Percentiles rank a stretch among this genome's conserved stretches.
Evolutionary conservation across 2,888 invertebrate species (phyloP).

Genomic region (Strigamia transsilvanica): DNA sequence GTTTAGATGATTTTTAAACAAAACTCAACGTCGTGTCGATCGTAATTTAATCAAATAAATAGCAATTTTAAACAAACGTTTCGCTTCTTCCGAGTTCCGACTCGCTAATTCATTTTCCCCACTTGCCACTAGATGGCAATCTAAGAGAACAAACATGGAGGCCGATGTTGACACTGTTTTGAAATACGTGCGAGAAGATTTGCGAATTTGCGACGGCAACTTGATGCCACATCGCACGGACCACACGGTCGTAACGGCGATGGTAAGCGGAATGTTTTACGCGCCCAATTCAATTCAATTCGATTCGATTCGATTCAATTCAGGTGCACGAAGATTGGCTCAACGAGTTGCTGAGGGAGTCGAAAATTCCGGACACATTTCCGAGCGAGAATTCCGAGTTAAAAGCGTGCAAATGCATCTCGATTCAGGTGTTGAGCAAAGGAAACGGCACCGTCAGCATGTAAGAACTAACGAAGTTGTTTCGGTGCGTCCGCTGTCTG

Average conservation of each 20-base stretch:
- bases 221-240: neutral
- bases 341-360: neutral
- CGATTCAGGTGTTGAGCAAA: slow-evolving; percentile 1
- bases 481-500: too few relatives aligned
- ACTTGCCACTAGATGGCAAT: too few relatives aligned
- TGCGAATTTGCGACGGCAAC: neutral
- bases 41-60: neutral
- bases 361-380: slow-evolving; percentile 24
- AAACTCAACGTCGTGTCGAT: neutral
- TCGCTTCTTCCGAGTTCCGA: too few relatives aligned
- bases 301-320: neutral
- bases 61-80: too few relatives aligned
- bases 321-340: slow-evolving; percentile 51
- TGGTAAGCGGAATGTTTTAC: neutral
- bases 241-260: neutral
- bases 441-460: neutral
- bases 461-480: too few relatives aligned
- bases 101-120: too few relatives aligned
- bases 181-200: neutral
- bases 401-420: slow-evolving; percentile 32
- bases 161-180: neutral
- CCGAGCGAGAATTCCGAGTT: neutral
- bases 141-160: neutral
- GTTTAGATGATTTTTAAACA: neutral
- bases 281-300: neutral